Base-by-base conservation (phyloP, 2,888 invertebrate genomes). In the Elmis aenea region DNA sequence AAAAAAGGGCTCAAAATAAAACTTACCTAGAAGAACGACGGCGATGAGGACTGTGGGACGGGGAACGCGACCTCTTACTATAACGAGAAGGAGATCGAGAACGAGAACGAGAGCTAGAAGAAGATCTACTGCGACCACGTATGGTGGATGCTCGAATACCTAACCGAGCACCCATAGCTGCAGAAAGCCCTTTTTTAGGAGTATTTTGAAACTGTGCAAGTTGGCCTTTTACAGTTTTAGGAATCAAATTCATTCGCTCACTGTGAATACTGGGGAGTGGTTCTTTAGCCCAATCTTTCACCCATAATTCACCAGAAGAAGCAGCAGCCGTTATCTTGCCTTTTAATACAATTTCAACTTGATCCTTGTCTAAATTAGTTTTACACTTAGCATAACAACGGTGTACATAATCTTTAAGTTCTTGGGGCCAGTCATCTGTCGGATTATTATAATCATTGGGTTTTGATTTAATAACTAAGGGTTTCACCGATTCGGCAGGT, bases 271-370 rank as follows among this genome's bases (percentile, higher is more conserved):
- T 87, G 23, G 96, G 96, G 51, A 96, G 76, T 15, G 94, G 89
- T 65, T 97, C 96, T 46, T 79, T 81, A 54, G 85, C 85, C 99
- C 99, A 99, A 71, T 97, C 90, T 60, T 91, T 87, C 1, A 83
- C 82, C 79, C 85, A 85, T 25, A 93, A 76, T 49, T 87, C 85
- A 45, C 90, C 90, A 55, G 85, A 85, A 59, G 85, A 85, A 26
- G 92, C 89, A 9, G 94, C 88, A 37, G 86, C 82, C 32, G 91
- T 92, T 45, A 97, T 85, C 70, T 94, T 89, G 21, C 92, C 92
- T 68, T 94, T 94, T 37, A 99, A 73, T 57, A 91, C 89, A 48
- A 90, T 88, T 65, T 95, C 92, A 40, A 96, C 90, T 69, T 90
- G 85, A 71, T 95, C 93, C 64, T 91, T 88, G 64, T 96, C 94